Base-by-base conservation (phyloP, 2,797 vertebrate genomes). In the Ctenosaura bakeri region DNA sequence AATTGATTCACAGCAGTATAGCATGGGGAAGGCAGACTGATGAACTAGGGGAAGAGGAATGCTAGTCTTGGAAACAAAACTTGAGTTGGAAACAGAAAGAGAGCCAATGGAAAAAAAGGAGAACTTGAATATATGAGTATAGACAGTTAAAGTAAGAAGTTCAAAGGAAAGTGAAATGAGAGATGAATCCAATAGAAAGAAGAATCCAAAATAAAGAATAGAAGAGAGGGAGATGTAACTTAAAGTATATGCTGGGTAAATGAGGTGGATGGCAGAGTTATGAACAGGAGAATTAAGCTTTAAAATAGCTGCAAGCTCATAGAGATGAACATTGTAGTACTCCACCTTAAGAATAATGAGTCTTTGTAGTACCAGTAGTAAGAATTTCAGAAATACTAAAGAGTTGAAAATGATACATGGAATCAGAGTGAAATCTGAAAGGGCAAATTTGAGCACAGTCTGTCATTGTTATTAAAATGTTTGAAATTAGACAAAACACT, bases 351-450 rank as follows among this genome's bases (percentile, higher is more conserved):
- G 66, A 80, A 73, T 73, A 26, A 59, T 35, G 64, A 73, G 38
- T 12, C 46, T 52, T 29, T 78, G 22, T 69, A 29, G 42, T 77
- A 73, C 29, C 24, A 74, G 38, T n/a, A 26, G 46, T 71, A 77
- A 81, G 52, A 62, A 62, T 81, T 73, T 35, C 54, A 73, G 64
- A 90, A 86, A 81, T 81, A 74, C 9, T 50, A 77, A 90, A 69
- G 22, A 69, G 38, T 69, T n/a, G 46, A 81, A 56, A 88, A 14
- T 86, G 38, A 7, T 74, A 81, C 6, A 10, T 35, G 10, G 20
- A 74, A 20, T 46, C 42, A 20, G 16, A 82, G 29, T 32, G 20
- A 26, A 88, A 79, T 52, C 29, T 52, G 32, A 84, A 52, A 35
- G 46, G 62, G n/a, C 20, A 16, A n/a, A 54, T 62, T 90, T 13